These are phyloP conservation scores for Polypedilum pembai DNA, from an alignment of 1,140 invertebrate species.

Conservation along the genomic window DNA sequence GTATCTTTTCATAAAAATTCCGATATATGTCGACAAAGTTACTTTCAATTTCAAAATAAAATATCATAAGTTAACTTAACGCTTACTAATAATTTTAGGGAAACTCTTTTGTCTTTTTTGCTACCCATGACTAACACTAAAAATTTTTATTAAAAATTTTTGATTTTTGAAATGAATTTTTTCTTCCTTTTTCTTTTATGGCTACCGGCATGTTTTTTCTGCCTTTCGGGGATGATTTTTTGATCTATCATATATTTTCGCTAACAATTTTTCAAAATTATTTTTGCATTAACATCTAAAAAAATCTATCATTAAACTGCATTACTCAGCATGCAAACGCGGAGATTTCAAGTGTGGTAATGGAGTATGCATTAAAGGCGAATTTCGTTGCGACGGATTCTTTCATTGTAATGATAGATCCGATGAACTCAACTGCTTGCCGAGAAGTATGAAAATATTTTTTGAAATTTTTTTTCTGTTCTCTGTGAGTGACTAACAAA, in stretches of 20 bases:
- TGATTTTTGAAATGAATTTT: neutral
- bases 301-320: neutral
- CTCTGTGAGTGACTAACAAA: neutral
- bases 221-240: neutral
- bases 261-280: constrained; percentile 12
- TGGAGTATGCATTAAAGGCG: constrained; percentile 59
- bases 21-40: no score
- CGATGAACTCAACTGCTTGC: constrained; percentile 59
- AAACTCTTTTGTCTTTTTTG: no score
- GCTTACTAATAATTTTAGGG: no score
- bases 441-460: constrained; percentile 15
- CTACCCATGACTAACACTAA: no score
- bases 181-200: neutral
- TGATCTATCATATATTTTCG: neutral
- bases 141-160: no score
- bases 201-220: neutral
- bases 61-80: no score
- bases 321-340: neutral
- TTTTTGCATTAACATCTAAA: neutral
- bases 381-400: constrained; percentile 64
- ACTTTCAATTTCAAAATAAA: no score
- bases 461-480: neutral
- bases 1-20: no score
- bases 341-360: constrained; percentile 47
- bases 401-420: constrained; percentile 64